Evolutionary conservation across 2,888 invertebrate species (phyloP).

Genomic region (Watsonalla cultraria): DNA sequence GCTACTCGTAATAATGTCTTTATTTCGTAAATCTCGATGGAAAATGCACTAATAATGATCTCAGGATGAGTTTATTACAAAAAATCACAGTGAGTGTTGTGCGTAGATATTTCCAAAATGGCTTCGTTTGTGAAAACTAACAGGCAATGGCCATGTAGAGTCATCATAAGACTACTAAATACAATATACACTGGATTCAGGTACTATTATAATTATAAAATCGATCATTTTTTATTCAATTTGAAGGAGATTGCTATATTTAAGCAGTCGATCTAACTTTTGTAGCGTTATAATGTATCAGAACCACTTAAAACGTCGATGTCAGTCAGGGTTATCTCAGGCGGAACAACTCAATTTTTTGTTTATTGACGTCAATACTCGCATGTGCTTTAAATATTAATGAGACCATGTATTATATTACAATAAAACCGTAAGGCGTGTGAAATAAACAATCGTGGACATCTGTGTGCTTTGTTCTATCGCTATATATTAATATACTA

Average conservation of each 20-base stretch:
- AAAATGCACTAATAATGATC: too few relatives aligned
- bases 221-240: background rate
- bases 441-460: background rate
- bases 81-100: background rate
- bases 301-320: background rate
- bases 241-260: constrained; percentile 1
- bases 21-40: too few relatives aligned
- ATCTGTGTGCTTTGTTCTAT: background rate
- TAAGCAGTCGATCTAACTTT: constrained; percentile 2
- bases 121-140: background rate
- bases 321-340: constrained; percentile 6
- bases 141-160: background rate
- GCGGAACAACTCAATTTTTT: background rate
- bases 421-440: background rate
- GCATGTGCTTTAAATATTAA: constrained; percentile 8
- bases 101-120: background rate
- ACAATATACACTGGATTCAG: background rate
- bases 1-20: too few relatives aligned
- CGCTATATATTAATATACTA: background rate
- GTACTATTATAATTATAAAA: background rate
- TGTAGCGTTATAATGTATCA: too few relatives aligned
- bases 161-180: background rate
- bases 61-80: background rate
- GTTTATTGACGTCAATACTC: constrained; percentile 11
- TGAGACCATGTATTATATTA: constrained; percentile 1